Conservation (phyloP, 35 echinoderm and acorn worm genomes). For the Amphiura filiformis region DNA sequence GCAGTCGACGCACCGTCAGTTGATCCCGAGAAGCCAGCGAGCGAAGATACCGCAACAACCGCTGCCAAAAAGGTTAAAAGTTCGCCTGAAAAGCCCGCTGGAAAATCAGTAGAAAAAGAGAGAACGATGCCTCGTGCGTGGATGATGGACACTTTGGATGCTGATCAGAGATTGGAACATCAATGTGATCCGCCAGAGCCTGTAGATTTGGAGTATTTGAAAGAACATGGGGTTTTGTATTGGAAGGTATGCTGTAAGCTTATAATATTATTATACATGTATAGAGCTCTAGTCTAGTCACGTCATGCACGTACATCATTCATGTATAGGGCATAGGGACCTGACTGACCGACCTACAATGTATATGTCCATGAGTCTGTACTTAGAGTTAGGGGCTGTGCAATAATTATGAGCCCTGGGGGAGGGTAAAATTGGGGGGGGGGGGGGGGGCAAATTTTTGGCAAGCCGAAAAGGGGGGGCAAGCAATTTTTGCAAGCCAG, state of each 20-base stretch:
- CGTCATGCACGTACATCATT: neutral
- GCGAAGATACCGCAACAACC: no score
- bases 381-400: neutral
- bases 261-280: neutral
- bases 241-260: slow-evolving; percentile 61
- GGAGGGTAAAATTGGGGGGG: no score
- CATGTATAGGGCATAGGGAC: neutral
- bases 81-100: no score
- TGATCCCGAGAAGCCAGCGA: no score
- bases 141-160: slow-evolving; percentile 66
- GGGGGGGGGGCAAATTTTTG: no score
- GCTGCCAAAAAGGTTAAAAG: no score
- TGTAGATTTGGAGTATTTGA: slow-evolving; percentile 54
- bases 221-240: slow-evolving; percentile 52
- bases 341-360: neutral
- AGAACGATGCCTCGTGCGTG: slow-evolving; percentile 42
- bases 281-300: neutral
- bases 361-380: neutral
- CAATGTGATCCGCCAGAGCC: slow-evolving; percentile 41
- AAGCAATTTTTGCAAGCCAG: no score
- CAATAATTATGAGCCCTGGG: no score
- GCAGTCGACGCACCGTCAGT: no score
- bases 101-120: neutral
- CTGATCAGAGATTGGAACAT: slow-evolving; percentile 53
- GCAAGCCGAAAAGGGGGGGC: no score